Base-by-base conservation (phyloP, 2,797 vertebrate species). In the Notolepis coatsorum region DNA sequence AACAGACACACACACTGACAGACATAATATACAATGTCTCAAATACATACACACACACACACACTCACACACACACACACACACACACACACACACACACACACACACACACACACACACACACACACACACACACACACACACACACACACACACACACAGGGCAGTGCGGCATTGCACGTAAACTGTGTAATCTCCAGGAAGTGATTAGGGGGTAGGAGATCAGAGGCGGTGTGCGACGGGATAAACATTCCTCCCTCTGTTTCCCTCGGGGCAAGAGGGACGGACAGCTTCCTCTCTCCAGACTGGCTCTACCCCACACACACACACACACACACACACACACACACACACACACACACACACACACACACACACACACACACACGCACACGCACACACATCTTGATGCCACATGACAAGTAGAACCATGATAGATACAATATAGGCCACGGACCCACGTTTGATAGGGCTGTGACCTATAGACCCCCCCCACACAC, bases 161-260 rank as follows among this genome's bases (percentile, higher is more conserved):
- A 63, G 60, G 64, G 72, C 65, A 83, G 71, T 84, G 80, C 45
- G 7, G 77, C 50, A 79, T 81, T 82, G 70, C 82, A 85, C 68
- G 80, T 85, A n/a, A n/a, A 85, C 81, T 81, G 81, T 86, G 67
- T 87, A 85, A 88, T 85, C 79, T 88, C 45, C 81, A 88, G 87
- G 87, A 89, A 86, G 84, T 77, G 76, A 88, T 86, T 89, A 85
- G 64, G 71, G 78, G 76, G 64, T 75, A 61, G 71, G 71, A 78
- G 78, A 84, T 89, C 75, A 89, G 87, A 84, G 80, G 70, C 60
- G 77, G 62, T 55, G 58, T 81, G 53, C 28, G 4, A 73, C 47
- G 50, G 69, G 54, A 75, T 81, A 56, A 84, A 79, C 75, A 84
- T 82, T 80, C 84, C 77, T 75, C 71, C 77, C 77, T 61, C 47